phyloP scores from a whole-genome alignment of 2,888 invertebrate genomes.

The Eucera pruinosa region DNA sequence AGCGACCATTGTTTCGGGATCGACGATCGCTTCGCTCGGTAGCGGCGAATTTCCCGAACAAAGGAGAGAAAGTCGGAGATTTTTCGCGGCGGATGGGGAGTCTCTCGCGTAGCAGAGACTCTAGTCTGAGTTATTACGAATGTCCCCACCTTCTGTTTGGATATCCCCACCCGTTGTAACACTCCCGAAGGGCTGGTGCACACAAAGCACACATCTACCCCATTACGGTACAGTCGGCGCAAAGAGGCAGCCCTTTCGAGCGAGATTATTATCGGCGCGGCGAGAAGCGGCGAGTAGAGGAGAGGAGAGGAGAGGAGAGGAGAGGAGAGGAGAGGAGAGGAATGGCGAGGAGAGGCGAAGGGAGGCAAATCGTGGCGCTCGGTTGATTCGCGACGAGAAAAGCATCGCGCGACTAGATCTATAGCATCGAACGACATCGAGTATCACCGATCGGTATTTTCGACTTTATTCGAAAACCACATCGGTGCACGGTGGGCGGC shows the following conservation, averaged over 20 bases:
- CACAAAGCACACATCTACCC: constrained; percentile 77
- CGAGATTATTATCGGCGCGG: constrained; percentile 44
- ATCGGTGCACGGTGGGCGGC: constrained; percentile 39
- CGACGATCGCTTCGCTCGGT: background rate
- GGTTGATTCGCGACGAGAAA: constrained; percentile 19
- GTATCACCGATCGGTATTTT: constrained; percentile 43
- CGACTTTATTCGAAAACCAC: constrained; percentile 48
- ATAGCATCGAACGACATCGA: constrained; percentile 27
- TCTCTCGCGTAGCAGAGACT: constrained; percentile 49
- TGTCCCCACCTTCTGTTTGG: constrained; percentile 74
- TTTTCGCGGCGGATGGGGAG: background rate
- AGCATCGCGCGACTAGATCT: constrained; percentile 1
- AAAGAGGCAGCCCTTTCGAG: constrained; percentile 49
- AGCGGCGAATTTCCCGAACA: background rate
- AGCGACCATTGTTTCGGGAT: background rate
- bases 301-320: constrained; percentile 7
- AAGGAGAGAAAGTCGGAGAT: background rate
- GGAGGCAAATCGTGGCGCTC: constrained; percentile 2
- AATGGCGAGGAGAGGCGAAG: constrained; percentile 7
- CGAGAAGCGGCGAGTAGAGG: background rate
- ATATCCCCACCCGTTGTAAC: constrained; percentile 73
- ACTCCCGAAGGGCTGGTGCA: constrained; percentile 73
- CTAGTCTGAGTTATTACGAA: constrained; percentile 74
- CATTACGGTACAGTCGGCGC: constrained; percentile 75
- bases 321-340: background rate